These are phyloP conservation scores for Bos javanicus DNA, from an alignment of 2,113 vertebrate genomes.

Conservation along the genomic window DNA sequence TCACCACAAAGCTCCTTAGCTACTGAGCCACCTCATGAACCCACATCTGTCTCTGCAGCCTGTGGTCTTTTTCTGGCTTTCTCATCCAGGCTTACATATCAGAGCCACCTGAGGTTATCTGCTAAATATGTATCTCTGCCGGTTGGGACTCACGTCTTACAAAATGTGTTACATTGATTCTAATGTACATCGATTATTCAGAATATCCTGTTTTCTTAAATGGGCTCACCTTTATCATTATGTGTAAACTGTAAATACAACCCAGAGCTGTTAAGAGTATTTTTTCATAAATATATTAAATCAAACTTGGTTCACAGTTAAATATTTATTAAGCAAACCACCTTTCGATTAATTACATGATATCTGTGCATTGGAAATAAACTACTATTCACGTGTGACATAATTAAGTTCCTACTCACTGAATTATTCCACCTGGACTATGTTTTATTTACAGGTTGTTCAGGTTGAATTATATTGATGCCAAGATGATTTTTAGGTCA, in stretches of 20 bases:
- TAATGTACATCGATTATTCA: not conserved
- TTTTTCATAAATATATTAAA: not conserved
- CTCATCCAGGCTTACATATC: not conserved
- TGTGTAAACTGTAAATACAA: not conserved
- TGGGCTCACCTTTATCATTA: not conserved
- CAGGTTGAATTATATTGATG: not conserved
- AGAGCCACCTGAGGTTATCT: not conserved
- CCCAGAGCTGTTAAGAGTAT: not conserved
- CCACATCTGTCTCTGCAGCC: rapidly evolving
- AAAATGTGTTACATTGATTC: not conserved
- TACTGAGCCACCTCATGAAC: not conserved
- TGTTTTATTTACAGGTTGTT: not conserved
- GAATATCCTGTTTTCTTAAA: not conserved
- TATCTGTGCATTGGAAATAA: not conserved
- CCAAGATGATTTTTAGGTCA: not conserved
- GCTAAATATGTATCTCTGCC: not conserved
- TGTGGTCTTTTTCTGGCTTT: not conserved
- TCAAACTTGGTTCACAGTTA: not conserved
- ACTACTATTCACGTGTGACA: not conserved
- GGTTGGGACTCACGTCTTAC: not conserved
- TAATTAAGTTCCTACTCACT: not conserved
- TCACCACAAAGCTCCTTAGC: not conserved
- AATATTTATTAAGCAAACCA: not conserved
- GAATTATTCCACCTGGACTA: not conserved
- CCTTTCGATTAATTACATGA: not conserved